A percentile compares a stretch with the other conserved stretches of the same genome.
Evolutionary conservation across 2,888 invertebrate genomes (phyloP).

Genomic region (Conchocele bisecta): DNA sequence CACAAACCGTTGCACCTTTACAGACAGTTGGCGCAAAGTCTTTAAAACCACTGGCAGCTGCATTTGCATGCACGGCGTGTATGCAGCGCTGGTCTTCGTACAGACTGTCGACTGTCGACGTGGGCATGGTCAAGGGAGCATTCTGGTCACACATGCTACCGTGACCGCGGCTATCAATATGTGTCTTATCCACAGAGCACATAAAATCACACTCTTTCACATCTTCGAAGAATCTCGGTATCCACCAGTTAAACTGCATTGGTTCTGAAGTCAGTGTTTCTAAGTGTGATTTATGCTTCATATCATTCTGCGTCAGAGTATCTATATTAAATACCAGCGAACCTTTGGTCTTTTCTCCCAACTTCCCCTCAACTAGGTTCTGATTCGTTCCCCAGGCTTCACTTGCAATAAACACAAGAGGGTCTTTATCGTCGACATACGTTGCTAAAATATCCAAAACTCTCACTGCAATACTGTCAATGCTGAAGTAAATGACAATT

Average conservation of each 20-base stretch:
- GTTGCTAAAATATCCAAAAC: constrained; percentile 56
- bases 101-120: constrained; percentile 26
- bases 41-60: constrained; percentile 57
- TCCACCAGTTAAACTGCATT: constrained; percentile 60
- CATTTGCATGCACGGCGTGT: constrained; percentile 65
- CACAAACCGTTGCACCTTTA: background rate
- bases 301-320: constrained; percentile 28
- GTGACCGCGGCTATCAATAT: constrained; percentile 8
- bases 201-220: constrained; percentile 64
- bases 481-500: constrained; percentile 69
- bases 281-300: constrained; percentile 47
- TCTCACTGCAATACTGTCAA: constrained; percentile 58
- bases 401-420: constrained; percentile 69
- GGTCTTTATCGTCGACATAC: background rate
- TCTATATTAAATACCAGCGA: constrained; percentile 65
- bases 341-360: constrained; percentile 60
- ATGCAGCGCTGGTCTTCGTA: constrained; percentile 62
- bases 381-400: constrained; percentile 71
- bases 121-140: constrained; percentile 9
- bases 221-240: constrained; percentile 68
- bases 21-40: constrained; percentile 20
- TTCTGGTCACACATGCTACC: too few relatives aligned
- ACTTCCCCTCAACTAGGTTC: constrained; percentile 38
- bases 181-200: constrained; percentile 58
- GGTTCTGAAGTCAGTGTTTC: constrained; percentile 27